Evolutionary conservation across 2,888 invertebrate genomes (phyloP).

Genomic region (Pyrgus malvae): DNA sequence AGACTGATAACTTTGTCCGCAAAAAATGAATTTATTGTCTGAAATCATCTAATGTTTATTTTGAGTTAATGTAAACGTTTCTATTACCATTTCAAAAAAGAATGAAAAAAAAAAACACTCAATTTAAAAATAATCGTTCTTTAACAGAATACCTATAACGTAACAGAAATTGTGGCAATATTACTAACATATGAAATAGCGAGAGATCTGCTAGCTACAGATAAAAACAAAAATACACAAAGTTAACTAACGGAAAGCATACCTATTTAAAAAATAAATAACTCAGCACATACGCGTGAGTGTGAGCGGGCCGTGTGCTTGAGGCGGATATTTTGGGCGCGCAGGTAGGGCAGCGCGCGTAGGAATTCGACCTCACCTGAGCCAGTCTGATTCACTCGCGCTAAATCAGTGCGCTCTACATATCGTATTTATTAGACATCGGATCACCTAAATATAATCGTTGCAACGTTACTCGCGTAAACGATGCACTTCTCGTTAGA

Average conservation of each 20-base stretch:
- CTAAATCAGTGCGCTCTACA: slow-evolving; percentile 74
- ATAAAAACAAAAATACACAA: slow-evolving; percentile 5
- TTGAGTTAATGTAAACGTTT: too few relatives aligned
- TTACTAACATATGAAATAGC: too few relatives aligned
- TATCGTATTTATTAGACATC: slow-evolving; percentile 63
- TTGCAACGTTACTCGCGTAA: slow-evolving; percentile 36
- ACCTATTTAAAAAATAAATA: slow-evolving; percentile 49
- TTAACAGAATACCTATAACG: too few relatives aligned
- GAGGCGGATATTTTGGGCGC: slow-evolving; percentile 71
- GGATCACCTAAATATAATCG: slow-evolving; percentile 10
- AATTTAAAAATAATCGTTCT: too few relatives aligned
- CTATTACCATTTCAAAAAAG: too few relatives aligned
- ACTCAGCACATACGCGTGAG: slow-evolving; percentile 45
- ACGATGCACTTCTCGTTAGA: slow-evolving; percentile 38
- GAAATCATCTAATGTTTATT: too few relatives aligned
- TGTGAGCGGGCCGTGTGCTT: slow-evolving; percentile 57
- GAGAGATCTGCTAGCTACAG: slow-evolving; percentile 1
- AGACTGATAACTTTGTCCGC: too few relatives aligned
- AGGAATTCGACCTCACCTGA: slow-evolving; percentile 81
- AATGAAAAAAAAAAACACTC: too few relatives aligned
- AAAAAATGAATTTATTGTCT: too few relatives aligned
- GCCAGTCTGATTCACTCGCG: slow-evolving; percentile 71
- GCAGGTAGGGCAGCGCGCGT: slow-evolving; percentile 67
- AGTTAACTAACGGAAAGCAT: slow-evolving; percentile 12
- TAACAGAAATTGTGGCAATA: neutral